Base-by-base conservation (phyloP, 2,797 vertebrate genomes). In the Taeniopygia guttata region DNA sequence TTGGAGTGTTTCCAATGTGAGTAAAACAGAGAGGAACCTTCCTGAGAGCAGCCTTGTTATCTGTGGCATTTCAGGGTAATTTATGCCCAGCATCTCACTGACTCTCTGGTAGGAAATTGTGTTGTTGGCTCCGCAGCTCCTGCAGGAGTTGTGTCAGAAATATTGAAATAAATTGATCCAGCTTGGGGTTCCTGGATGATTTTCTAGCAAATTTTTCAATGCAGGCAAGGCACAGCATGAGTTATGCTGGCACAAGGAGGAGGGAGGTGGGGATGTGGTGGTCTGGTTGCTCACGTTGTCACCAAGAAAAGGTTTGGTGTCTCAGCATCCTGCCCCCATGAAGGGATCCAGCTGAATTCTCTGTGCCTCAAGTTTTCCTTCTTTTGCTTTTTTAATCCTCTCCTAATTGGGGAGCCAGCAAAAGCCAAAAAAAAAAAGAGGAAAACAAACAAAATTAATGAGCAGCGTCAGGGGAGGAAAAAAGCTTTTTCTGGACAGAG, bases 21-120 rank as follows among this genome's bases (percentile, higher is more conserved):
- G 72, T 60, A 75, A 79, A 73, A 38, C n/a, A 23, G 43, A 94
- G 72, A 95, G 64, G 75, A 94, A 80, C 89, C 92, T 63, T 75
- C 16, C 8, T 9, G 13, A 80, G 74, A 8, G 77, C 82, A 55
- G 83, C 67, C 89, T 97, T 81, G 46, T 96, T 96, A 95, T 83
- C 91, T 84, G 40, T 96, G 97, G 94, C 96, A 94, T 96, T 97
- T 96, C 88, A 87, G 89, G 3, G 9, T 95, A 94, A 97, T 96
- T 97, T 94, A 96, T 89, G 49, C 63, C 89, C 8, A 2, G 16
- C 13, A 25, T 85, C 92, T 72, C 16, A 0, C 70, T 8, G 32
- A 85, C 83, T 90, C 78, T 63, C 36, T 25, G 3, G 19, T 83
- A 22, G 92, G 91, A 89, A 96, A 94, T 83, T 29, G 32, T 29